Evolutionary conservation across 37 sponge, comb jelly and placozoan genomes (phyloP).

Genomic region (Halisarca cf. caerulea): DNA sequence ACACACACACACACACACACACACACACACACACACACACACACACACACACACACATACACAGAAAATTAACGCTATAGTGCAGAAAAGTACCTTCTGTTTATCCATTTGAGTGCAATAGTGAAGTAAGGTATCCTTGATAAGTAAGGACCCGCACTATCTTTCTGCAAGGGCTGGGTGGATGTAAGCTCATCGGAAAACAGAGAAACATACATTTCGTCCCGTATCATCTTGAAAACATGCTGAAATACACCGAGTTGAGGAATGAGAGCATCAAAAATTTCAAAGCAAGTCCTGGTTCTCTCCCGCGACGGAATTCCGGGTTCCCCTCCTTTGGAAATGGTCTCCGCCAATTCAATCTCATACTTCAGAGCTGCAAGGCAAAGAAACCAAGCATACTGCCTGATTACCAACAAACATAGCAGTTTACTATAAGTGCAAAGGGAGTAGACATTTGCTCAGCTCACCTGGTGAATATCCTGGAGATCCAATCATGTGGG

Average conservation of each 20-base stretch:
- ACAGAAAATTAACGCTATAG: neutral
- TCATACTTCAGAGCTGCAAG: conserved; percentile 67
- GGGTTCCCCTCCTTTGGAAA: neutral
- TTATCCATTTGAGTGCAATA: conserved; percentile 41
- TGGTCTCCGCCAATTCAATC: conserved; percentile 38
- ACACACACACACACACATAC: too few relatives aligned
- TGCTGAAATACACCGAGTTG: conserved; percentile 73
- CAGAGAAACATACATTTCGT: conserved; percentile 60
- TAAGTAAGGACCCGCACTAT: neutral
- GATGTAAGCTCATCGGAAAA: conserved; percentile 29
- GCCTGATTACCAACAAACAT: neutral
- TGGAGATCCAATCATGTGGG: conserved; percentile 50
- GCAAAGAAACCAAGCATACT: neutral
- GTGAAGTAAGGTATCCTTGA: conserved; percentile 52
- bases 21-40: too few relatives aligned
- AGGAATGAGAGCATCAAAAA: conserved; percentile 74
- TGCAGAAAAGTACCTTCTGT: conserved; percentile 24
- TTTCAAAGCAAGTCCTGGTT: conserved; percentile 50
- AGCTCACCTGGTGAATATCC: conserved; percentile 63
- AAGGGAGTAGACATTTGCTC: neutral
- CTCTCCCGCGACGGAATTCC: conserved; percentile 1
- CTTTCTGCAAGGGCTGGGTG: neutral
- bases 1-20: neutral
- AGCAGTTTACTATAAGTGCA: too few relatives aligned
- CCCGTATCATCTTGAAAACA: conserved; percentile 57